A percentile compares a stretch with the other conserved stretches of the same genome.
Conservation (phyloP, 2,888 invertebrate species). For the Watsonalla cultraria region DNA sequence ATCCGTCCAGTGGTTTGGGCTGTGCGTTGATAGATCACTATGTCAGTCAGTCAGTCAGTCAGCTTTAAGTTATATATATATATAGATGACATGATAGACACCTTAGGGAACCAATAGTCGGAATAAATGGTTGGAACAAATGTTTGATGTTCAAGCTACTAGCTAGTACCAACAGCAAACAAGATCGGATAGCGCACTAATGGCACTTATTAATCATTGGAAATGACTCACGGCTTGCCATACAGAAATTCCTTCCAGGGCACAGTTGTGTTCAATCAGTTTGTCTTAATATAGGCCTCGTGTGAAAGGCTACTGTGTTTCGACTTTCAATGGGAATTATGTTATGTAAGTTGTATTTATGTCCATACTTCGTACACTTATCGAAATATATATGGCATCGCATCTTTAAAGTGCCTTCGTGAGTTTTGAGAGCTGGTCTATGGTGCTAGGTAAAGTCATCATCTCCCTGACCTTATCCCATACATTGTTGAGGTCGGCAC, state of each 20-base stretch:
- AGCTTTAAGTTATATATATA: too few species aligned
- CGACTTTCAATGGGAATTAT: not conserved
- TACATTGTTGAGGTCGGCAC: too few species aligned
- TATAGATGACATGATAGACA: slow-evolving; percentile 1
- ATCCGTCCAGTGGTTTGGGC: too few species aligned
- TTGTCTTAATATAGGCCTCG: slow-evolving; percentile 2
- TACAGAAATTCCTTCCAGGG: slow-evolving; percentile 18
- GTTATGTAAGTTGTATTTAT: too few species aligned
- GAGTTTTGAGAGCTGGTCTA: too few species aligned
- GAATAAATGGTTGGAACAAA: slow-evolving; percentile 30
- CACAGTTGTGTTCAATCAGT: slow-evolving; percentile 24
- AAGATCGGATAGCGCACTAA: slow-evolving; percentile 23
- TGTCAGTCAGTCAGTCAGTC: too few species aligned
- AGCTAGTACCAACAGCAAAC: slow-evolving; percentile 9
- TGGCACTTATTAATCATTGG: slow-evolving; percentile 33
- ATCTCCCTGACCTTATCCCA: too few species aligned
- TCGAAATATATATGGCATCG: too few species aligned
- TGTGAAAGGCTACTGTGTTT: not conserved
- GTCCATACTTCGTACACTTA: too few species aligned
- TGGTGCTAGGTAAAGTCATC: too few species aligned
- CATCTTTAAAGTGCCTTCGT: too few species aligned
- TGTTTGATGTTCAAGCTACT: slow-evolving; percentile 18
- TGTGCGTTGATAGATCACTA: too few species aligned
- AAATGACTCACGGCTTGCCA: slow-evolving; percentile 34
- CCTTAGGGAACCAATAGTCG: slow-evolving; percentile 19